A percentile compares a stretch with the other conserved stretches of the same genome.
These are phyloP conservation scores for Scaptomyza tumidula DNA, from an alignment of 2,888 invertebrate species.

Conservation along the genomic window DNA sequence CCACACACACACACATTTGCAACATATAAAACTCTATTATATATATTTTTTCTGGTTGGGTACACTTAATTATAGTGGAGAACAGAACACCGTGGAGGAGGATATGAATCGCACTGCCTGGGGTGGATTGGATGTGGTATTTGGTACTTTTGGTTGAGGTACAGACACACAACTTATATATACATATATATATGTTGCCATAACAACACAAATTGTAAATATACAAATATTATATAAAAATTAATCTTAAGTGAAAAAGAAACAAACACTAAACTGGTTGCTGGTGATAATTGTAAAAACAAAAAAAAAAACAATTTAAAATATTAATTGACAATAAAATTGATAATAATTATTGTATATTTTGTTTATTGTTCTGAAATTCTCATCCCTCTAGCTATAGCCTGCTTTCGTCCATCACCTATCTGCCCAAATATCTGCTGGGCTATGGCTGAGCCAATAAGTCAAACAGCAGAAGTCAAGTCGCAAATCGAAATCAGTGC, in stretches of 20 bases:
- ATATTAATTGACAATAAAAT: constrained; percentile 37
- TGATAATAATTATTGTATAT: neutral
- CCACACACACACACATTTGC: neutral
- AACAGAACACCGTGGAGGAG: constrained; percentile 11
- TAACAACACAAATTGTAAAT: neutral
- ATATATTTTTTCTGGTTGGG: constrained; percentile 46
- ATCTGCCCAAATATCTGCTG: constrained; percentile 94
- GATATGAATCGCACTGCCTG: constrained; percentile 12
- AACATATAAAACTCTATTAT: constrained; percentile 16
- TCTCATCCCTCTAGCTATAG: constrained; percentile 87
- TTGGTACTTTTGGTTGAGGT: constrained; percentile 54
- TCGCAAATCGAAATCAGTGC: constrained; percentile 53
- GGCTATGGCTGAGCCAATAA: constrained; percentile 88
- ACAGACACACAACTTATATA: neutral
- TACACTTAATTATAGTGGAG: constrained; percentile 24
- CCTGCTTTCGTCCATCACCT: constrained; percentile 93
- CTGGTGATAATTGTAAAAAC: constrained; percentile 22
- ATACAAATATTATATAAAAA: constrained; percentile 6
- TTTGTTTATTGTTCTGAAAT: neutral
- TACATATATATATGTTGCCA: neutral
- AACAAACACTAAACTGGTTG: constrained; percentile 23
- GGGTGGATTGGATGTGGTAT: constrained; percentile 34
- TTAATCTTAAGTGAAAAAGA: constrained; percentile 1
- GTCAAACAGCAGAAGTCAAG: constrained; percentile 62
- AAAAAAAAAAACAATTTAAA: neutral